phyloP scores from a whole-genome alignment of 1,140 invertebrate genomes.

The Andrena cerasifolii region DNA sequence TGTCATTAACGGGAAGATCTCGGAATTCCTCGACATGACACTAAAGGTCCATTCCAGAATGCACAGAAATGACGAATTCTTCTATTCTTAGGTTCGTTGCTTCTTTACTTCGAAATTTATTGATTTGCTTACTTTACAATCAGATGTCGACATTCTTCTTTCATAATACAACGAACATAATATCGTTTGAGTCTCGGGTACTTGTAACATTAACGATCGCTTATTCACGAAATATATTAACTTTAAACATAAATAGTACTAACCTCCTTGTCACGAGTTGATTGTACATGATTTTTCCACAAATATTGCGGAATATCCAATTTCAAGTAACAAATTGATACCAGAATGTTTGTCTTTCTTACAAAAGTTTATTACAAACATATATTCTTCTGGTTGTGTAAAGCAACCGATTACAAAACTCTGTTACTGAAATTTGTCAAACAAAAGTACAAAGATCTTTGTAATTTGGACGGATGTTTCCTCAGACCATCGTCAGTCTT shows the following conservation, averaged over 20 bases:
- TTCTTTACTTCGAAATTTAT: background rate
- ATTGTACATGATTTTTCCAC: conserved; percentile 15
- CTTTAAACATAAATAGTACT: conserved; percentile 25
- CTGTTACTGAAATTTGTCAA: conserved; percentile 6
- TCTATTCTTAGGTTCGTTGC: background rate
- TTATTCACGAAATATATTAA: conserved; percentile 14
- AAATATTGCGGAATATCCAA: conserved; percentile 14
- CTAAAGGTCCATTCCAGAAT: background rate
- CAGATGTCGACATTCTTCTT: background rate
- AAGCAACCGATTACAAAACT: conserved; percentile 39
- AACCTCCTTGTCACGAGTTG: background rate
- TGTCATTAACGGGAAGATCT: too few relatives aligned
- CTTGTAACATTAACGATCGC: background rate
- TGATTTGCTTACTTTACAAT: background rate
- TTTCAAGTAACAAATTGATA: conserved; percentile 35
- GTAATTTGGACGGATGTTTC: conserved; percentile 72
- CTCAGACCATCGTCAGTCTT: conserved; percentile 74
- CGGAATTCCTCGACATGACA: too few relatives aligned
- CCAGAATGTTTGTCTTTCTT: conserved; percentile 10
- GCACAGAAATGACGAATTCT: background rate
- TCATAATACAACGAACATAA: background rate
- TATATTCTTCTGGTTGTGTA: conserved; percentile 25
- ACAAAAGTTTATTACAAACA: conserved; percentile 33
- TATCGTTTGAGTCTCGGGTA: background rate
- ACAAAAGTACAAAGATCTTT: conserved; percentile 16